A percentile compares a stretch with the other conserved stretches of the same genome.
phyloP scores from a whole-genome alignment of 2,113 vertebrate genomes.

The Ctenomys sociabilis region DNA sequence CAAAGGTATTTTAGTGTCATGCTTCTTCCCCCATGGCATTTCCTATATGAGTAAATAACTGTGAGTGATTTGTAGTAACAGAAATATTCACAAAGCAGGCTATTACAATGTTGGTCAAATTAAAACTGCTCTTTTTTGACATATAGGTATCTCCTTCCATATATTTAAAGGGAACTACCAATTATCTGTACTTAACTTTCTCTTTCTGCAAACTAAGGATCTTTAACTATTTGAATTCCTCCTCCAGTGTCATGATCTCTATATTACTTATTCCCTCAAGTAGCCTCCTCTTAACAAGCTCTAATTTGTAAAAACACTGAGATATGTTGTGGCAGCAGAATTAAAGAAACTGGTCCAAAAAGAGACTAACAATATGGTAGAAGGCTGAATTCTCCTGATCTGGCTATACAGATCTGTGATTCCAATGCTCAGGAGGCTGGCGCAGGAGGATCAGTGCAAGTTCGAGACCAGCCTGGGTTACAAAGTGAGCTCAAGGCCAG shows the following conservation, averaged over 20 bases:
- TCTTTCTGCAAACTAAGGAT: conserved; percentile 36
- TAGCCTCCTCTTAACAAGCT: not conserved
- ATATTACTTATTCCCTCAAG: not conserved
- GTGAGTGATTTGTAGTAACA: conserved; percentile 16
- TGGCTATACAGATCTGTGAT: not conserved
- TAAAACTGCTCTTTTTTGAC: conserved; percentile 44
- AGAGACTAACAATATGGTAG: not conserved
- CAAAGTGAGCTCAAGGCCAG: no score
- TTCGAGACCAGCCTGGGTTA: no score
- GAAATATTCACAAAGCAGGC: conserved; percentile 54
- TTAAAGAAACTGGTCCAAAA: not conserved
- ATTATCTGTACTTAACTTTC: not conserved
- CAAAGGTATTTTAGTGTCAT: not conserved
- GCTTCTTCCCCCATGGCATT: conserved; percentile 30
- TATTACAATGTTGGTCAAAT: conserved; percentile 28
- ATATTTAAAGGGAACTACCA: not conserved
- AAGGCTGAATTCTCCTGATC: conserved; percentile 7
- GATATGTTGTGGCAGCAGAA: conserved; percentile 30
- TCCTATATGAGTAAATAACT: conserved; percentile 44
- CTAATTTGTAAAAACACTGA: not conserved
- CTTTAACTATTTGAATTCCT: conserved; percentile 53
- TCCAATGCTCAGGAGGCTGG: no score
- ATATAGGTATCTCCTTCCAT: not conserved
- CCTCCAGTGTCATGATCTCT: conserved; percentile 21
- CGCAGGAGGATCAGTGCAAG: no score